Evolutionary conservation across 2,113 vertebrate genomes (phyloP).

Genomic region (Passer domesticus): DNA sequence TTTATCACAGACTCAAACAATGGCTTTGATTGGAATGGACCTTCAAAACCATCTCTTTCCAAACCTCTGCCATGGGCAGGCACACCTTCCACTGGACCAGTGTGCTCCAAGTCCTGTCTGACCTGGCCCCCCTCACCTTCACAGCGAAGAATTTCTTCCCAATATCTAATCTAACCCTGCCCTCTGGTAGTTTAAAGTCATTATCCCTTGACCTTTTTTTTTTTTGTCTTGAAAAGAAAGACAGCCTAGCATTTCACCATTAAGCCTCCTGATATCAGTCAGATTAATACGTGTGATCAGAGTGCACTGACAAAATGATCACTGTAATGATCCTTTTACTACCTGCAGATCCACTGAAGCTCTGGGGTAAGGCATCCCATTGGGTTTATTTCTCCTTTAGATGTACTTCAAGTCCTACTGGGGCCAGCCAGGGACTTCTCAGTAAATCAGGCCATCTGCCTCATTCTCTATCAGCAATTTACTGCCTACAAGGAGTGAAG

Average conservation of each 20-base stretch:
- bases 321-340: not conserved
- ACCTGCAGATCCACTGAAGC: not conserved
- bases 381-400: not conserved
- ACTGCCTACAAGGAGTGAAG: not conserved
- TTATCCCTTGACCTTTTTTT: not conserved
- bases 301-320: not conserved
- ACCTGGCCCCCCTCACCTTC: too few relatives aligned
- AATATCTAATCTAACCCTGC: not conserved
- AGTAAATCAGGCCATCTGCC: not conserved
- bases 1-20: not conserved
- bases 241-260: not conserved
- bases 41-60: not conserved
- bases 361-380: not conserved
- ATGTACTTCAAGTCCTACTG: not conserved
- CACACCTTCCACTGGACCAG: not conserved
- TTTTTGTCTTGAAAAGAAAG: not conserved
- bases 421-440: not conserved
- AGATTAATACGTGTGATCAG: not conserved
- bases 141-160: not conserved
- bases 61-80: not conserved
- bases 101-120: not conserved
- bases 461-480: not conserved
- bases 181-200: not conserved
- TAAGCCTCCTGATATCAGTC: not conserved
- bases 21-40: not conserved